Evolutionary conservation across 1,140 invertebrate species (phyloP).

Genomic region (Bactericera cockerelli): DNA sequence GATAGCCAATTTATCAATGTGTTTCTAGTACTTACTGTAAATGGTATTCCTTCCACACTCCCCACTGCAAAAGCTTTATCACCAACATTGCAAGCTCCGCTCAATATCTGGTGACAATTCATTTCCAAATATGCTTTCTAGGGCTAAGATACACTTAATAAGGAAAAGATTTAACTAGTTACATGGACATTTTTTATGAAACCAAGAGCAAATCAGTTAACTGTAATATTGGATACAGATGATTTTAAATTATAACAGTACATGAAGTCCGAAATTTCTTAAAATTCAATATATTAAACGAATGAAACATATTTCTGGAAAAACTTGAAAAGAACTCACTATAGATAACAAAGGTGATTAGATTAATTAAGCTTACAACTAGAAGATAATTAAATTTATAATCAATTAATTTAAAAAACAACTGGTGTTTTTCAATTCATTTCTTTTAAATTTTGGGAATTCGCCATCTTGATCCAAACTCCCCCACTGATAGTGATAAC

Average conservation of each 20-base stretch:
- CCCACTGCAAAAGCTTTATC: constrained; percentile 97
- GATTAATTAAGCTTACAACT: too few species aligned
- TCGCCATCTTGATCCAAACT: too few species aligned
- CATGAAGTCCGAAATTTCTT: not conserved
- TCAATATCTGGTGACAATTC: constrained; percentile 87
- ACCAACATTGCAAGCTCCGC: constrained; percentile 95
- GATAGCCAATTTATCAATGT: too few species aligned
- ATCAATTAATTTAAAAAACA: too few species aligned
- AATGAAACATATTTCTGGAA: too few species aligned
- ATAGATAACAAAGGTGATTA: not conserved
- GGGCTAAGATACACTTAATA: not conserved
- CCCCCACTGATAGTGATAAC: too few species aligned
- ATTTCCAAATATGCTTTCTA: constrained; percentile 30
- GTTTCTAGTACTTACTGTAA: constrained; percentile 93
- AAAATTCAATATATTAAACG: not conserved
- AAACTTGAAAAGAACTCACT: not conserved
- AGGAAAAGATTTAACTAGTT: not conserved
- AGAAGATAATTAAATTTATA: too few species aligned
- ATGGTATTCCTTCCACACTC: constrained; percentile 94
- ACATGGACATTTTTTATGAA: not conserved
- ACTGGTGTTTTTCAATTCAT: too few species aligned
- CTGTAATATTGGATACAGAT: not conserved
- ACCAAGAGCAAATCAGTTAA: not conserved
- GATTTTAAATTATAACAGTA: constrained; percentile 6
- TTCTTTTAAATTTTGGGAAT: too few species aligned